Conservation (phyloP, 2,113 vertebrate species). For the Notothenia rossii region DNA sequence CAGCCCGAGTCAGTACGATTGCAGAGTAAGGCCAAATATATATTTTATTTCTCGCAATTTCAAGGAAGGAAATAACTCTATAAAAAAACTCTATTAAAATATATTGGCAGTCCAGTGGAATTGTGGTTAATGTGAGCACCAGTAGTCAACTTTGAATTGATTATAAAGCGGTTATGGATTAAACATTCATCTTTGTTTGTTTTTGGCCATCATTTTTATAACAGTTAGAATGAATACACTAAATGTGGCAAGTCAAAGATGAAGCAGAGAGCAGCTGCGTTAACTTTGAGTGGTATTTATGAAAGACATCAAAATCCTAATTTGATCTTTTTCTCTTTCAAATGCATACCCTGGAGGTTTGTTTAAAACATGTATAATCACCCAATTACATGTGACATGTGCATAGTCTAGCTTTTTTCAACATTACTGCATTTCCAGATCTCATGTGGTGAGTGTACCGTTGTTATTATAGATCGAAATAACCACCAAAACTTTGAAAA, state of each 20-base stretch:
- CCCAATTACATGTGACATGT: too few species aligned
- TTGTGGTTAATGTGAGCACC: neutral
- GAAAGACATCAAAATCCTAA: neutral
- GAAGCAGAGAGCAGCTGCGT: neutral
- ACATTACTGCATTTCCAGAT: neutral
- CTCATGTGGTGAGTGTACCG: neutral
- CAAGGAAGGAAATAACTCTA: conserved; percentile 1
- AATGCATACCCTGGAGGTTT: neutral
- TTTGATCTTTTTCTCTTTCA: neutral
- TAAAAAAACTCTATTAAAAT: neutral
- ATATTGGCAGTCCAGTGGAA: neutral
- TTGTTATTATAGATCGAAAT: neutral
- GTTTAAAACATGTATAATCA: neutral
- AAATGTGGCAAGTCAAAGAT: neutral
- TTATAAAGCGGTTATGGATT: neutral
- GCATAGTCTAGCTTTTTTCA: neutral
- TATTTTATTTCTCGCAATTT: neutral
- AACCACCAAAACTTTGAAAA: neutral
- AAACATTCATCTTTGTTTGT: neutral
- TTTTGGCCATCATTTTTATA: too few species aligned
- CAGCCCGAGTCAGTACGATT: too few species aligned
- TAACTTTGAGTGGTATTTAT: neutral
- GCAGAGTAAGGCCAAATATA: too few species aligned
- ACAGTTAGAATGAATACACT: too few species aligned
- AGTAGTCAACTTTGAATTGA: neutral